These are phyloP conservation scores for Homarus gammarus DNA, from an alignment of 2,888 invertebrate genomes.

Conservation along the genomic window DNA sequence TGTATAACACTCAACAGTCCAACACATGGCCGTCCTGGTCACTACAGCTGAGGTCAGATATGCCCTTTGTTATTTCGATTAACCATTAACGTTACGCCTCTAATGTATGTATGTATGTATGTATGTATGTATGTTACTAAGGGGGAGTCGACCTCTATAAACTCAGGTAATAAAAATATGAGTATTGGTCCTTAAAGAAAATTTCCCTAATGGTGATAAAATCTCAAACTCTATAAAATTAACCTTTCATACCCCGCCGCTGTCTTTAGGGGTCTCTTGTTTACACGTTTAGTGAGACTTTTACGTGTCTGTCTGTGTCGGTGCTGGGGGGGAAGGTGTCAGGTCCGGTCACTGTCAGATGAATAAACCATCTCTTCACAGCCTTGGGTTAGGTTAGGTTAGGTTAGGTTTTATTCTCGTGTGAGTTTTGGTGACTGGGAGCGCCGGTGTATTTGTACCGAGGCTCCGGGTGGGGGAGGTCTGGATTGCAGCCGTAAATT, in stretches of 20 bases:
- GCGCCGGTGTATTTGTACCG: neutral
- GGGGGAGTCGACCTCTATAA: neutral
- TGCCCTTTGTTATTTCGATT: no score
- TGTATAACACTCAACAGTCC: no score
- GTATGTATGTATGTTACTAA: no score
- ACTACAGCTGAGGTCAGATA: no score
- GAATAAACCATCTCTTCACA: no score
- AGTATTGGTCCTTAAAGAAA: slow-evolving; percentile 14
- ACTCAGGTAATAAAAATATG: slow-evolving; percentile 7
- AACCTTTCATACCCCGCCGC: slow-evolving; percentile 11
- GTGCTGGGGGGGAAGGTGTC: no score
- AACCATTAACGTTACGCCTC: no score
- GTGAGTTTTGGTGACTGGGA: no score
- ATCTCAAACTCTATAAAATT: slow-evolving; percentile 31
- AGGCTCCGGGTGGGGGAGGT: neutral
- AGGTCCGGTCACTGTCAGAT: no score
- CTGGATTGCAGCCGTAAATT: neutral
- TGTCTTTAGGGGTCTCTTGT: neutral
- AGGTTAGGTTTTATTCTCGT: no score
- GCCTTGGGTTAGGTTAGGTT: no score
- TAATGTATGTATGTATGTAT: neutral
- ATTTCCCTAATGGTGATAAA: slow-evolving; percentile 34
- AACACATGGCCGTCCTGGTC: no score
- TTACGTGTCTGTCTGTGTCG: neutral
- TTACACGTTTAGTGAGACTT: slow-evolving; percentile 33